These are phyloP conservation scores for Drosophila bipectinata DNA, from an alignment of 1,140 invertebrate species.

Conservation along the genomic window DNA sequence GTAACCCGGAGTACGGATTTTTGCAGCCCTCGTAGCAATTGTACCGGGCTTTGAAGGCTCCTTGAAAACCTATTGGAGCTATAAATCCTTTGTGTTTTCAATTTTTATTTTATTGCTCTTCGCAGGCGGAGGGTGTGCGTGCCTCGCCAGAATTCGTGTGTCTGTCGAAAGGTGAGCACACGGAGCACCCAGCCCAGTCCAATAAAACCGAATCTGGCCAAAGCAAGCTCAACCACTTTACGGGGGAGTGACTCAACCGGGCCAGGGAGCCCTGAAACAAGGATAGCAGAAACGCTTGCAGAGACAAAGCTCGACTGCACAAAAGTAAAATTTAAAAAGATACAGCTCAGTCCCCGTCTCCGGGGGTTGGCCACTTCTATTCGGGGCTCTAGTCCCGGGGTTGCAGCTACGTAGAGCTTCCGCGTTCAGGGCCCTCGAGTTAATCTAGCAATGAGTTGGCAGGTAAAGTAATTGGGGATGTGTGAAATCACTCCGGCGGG, in stretches of 20 bases:
- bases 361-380: constrained; percentile 15
- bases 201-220: neutral
- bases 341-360: constrained; percentile 35
- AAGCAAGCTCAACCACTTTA: constrained; percentile 24
- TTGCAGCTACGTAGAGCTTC: constrained; percentile 46
- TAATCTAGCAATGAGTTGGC: constrained; percentile 77
- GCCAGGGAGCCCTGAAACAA: neutral
- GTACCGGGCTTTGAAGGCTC: constrained; percentile 73
- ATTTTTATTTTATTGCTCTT: constrained; percentile 83
- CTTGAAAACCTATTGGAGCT: constrained; percentile 83
- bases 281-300: constrained; percentile 14
- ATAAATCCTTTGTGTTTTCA: constrained; percentile 83
- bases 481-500: constrained; percentile 43
- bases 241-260: constrained; percentile 33
- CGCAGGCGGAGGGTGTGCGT: constrained; percentile 52
- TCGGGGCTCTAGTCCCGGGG: constrained; percentile 33
- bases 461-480: constrained; percentile 74
- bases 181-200: constrained; percentile 17
- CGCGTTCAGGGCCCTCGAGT: constrained; percentile 69
- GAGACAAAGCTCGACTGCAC: constrained; percentile 52
- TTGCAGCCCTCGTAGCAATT: constrained; percentile 40
- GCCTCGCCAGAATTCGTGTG: constrained; percentile 15
- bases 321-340: constrained; percentile 79
- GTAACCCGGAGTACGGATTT: neutral
- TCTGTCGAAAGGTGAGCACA: constrained; percentile 48